Base-by-base conservation (phyloP, 2,113 vertebrate species). In the western clawed frog (Xenopus tropicalis) region DNA sequence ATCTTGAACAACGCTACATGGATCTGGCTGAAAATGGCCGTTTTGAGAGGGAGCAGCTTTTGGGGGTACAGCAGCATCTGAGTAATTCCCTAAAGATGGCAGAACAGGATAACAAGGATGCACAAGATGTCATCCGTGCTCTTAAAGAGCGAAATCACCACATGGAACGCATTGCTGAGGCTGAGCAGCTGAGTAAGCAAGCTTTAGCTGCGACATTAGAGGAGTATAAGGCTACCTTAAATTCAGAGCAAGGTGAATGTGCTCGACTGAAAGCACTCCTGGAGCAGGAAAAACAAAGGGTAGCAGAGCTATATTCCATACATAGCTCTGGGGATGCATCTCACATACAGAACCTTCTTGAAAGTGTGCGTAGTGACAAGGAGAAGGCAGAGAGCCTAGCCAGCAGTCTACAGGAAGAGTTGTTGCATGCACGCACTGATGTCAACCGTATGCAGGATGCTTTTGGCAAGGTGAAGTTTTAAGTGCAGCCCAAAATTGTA, bases 41-140 rank as follows among this genome's bases (percentile, higher is more conserved):
- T 48, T 98, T 98, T 14, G 96, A 98, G 63, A 86, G 95, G 4
- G 96, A 98, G 80, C 96, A 98, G 83, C 92, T 98, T 7, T 83
- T 98, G 1, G 96, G 96, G 0, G 96, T 98, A 29, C 96, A 98
- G 77, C 96, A 98, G 72, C 95, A 98, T 65, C 69, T 98, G n/a
- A 98, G 95, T 81, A 96, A 96, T 82, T 96, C 96, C 0, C 78
- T 98, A 79, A 97, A 98, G 83, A 96, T 98, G 95, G 95, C 96
- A 0, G 96, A 98, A 14, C 95, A 96, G 78, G 96, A 98, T 85
- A 96, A 97, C 67, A 95, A 96, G 6, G 96, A 98, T 71, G 95
- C 95, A 10, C 95, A 98, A 19, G 94, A 95, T 78, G 90, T 98
- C 88, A 96, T 98, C 23, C 88, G 90, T 17, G 94, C 93, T 0